Conservation (phyloP, 2,888 invertebrate species). For the Rhopalosiphum nymphaeae region DNA sequence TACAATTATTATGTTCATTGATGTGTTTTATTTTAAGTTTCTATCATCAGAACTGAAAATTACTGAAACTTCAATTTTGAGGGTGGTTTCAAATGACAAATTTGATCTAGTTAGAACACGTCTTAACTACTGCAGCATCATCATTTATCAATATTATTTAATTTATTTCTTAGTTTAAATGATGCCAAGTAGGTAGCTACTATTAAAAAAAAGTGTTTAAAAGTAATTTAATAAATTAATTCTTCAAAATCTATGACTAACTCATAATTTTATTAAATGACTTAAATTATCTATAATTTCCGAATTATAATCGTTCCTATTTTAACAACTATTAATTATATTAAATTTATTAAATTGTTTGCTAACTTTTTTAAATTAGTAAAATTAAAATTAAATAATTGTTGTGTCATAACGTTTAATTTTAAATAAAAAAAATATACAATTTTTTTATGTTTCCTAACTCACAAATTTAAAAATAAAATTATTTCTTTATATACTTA, state of each 20-base stretch:
- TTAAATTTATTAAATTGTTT: neutral
- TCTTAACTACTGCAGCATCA: neutral
- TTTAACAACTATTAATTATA: neutral
- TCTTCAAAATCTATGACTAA: neutral
- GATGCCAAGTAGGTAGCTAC: neutral
- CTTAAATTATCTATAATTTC: neutral
- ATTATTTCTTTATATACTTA: neutral
- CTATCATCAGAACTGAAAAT: too few relatives aligned
- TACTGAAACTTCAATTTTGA: too few relatives aligned
- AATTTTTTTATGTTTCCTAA: neutral
- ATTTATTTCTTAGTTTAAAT: neutral
- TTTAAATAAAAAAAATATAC: neutral
- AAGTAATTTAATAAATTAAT: neutral
- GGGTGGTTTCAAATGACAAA: too few relatives aligned
- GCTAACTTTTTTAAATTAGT: neutral
- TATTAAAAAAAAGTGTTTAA: neutral
- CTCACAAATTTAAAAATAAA: neutral
- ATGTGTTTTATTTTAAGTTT: too few relatives aligned
- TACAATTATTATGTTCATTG: too few relatives aligned
- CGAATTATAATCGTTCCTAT: neutral
- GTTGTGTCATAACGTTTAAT: neutral
- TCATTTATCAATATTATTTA: neutral
- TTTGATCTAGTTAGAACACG: too few relatives aligned
- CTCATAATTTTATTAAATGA: neutral
- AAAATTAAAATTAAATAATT: neutral